Conservation (phyloP, 1,140 invertebrate genomes). For the Caenorhabditis tropicalis region DNA sequence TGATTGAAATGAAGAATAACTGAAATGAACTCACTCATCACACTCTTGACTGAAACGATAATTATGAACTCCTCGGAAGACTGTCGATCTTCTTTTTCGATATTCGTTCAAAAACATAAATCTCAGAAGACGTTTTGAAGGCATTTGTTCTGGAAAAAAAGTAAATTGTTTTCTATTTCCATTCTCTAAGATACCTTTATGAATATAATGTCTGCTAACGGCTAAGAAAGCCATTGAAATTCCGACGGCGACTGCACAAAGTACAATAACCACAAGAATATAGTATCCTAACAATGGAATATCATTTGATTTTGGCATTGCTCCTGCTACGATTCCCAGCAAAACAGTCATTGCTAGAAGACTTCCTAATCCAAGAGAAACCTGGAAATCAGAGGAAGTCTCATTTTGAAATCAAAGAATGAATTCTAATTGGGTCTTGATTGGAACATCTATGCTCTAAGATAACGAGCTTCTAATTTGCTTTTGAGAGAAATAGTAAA, state of each 20-base stretch:
- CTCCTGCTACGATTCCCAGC: slow-evolving; percentile 62
- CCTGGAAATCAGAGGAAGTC: slow-evolving; percentile 41
- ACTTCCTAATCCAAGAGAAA: slow-evolving; percentile 61
- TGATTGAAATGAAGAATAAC: background rate
- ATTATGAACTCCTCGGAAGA: background rate
- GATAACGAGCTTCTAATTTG: background rate
- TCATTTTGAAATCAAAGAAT: background rate
- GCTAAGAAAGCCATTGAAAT: slow-evolving; percentile 66
- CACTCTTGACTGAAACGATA: slow-evolving; percentile 34
- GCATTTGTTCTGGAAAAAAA: slow-evolving; percentile 49
- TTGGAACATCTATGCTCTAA: background rate
- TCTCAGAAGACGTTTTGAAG: slow-evolving; percentile 38
- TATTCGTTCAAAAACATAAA: slow-evolving; percentile 52
- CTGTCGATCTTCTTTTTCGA: slow-evolving; percentile 22
- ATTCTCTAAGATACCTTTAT: slow-evolving; percentile 55
- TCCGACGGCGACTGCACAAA: slow-evolving; percentile 64
- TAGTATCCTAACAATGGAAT: slow-evolving; percentile 67
- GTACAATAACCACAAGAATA: slow-evolving; percentile 65
- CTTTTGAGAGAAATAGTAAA: background rate
- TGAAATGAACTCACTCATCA: slow-evolving; percentile 12
- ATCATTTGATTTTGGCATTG: slow-evolving; percentile 66
- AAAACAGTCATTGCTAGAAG: slow-evolving; percentile 63
- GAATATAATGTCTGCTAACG: slow-evolving; percentile 61
- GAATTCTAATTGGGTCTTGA: background rate
- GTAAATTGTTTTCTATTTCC: background rate